Conservation (phyloP, 2,113 vertebrate species). For the Cariama cristata region DNA sequence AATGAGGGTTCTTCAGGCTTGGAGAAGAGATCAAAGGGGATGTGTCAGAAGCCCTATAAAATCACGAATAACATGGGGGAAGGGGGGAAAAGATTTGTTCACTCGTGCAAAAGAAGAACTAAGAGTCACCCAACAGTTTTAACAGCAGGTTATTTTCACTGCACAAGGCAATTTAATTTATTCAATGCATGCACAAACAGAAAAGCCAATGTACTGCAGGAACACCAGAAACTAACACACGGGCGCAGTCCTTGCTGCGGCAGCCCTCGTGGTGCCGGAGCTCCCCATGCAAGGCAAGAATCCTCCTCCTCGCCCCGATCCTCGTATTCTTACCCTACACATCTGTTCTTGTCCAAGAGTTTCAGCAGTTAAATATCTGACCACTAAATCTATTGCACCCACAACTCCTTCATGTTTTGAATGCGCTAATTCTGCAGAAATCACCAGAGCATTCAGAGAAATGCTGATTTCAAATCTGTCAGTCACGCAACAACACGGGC, state of each 20-base stretch:
- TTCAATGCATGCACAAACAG: too few species aligned
- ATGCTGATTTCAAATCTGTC: not conserved
- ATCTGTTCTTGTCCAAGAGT: not conserved
- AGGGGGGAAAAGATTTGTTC: too few species aligned
- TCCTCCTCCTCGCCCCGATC: not conserved
- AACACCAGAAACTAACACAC: not conserved
- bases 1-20: too few species aligned
- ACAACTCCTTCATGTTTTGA: too few species aligned
- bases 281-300: not conserved
- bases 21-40: not conserved
- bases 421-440: not conserved
- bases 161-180: not conserved
- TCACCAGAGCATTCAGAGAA: not conserved
- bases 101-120: not conserved
- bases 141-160: not conserved
- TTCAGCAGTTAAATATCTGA: too few species aligned
- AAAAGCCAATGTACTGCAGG: not conserved
- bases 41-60: not conserved
- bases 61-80: not conserved
- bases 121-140: not conserved
- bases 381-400: not conserved
- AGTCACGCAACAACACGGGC: accelerated
- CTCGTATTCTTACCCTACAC: not conserved
- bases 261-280: not conserved
- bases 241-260: not conserved